A percentile compares a stretch with the other conserved stretches of the same genome.
Evolutionary conservation across 2,797 vertebrate species (phyloP).

Genomic region (Pangasius macronema): DNA sequence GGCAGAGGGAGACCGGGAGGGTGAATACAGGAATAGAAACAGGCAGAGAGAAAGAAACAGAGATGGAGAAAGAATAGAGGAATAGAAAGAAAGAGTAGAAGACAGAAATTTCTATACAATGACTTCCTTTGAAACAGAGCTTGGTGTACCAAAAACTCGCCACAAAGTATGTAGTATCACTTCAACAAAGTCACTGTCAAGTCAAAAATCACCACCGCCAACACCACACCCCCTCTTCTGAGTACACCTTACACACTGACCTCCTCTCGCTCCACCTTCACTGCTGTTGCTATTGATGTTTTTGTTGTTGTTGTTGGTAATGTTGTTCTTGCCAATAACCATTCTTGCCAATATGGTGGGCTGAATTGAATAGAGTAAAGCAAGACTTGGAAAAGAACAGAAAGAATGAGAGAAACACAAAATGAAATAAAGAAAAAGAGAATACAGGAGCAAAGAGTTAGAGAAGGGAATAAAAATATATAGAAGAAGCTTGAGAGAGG

Average conservation of each 20-base stretch:
- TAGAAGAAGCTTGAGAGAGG: conserved; percentile 58
- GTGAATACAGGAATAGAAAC: not conserved
- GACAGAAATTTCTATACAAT: not conserved
- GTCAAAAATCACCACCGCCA: not conserved
- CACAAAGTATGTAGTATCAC: not conserved
- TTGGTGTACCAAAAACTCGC: not conserved
- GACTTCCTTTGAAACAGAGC: not conserved
- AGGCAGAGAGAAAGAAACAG: not conserved
- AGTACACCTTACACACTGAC: not conserved
- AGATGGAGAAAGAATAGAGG: not conserved
- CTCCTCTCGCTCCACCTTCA: not conserved
- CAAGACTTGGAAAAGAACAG: not conserved
- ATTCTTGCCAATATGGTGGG: not conserved
- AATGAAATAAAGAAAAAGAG: conserved; percentile 57
- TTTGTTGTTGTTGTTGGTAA: not conserved
- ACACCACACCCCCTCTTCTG: not conserved
- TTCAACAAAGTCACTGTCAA: not conserved
- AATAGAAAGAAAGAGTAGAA: not conserved
- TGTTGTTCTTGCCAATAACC: not conserved
- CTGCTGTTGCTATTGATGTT: not conserved
- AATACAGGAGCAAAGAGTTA: conserved; percentile 14
- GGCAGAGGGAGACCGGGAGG: not conserved
- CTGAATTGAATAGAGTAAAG: not conserved
- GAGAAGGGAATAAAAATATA: conserved; percentile 7
- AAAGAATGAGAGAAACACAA: not conserved